Base-by-base conservation (phyloP, 2,888 invertebrate genomes). In the Gymnosoma rotundatum region DNA sequence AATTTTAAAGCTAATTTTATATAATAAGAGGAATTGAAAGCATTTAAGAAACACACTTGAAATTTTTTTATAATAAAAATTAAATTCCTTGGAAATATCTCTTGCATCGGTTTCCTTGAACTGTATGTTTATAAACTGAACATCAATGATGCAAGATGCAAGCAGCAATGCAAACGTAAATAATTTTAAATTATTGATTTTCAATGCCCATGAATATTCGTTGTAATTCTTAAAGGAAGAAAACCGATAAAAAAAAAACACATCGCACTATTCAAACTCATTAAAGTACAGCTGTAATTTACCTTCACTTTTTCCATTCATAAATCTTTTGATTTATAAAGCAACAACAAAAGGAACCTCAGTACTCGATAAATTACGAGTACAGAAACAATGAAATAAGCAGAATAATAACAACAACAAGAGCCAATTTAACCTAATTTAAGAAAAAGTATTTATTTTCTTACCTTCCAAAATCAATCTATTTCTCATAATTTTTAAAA, bases 391-490 rank as follows among this genome's bases (percentile, higher is more conserved):
- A 10, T 0, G 50, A 38, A 75, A 61, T 60, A 60, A 14, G 9
- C n/a, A n/a, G 6, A 56, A 61, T 52, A 61, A 38, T 2, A 45
- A 52, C 42, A 21, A 45, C 16, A 61, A 61, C 36, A 54, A 69
- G 18, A 63, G 42, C 54, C 25, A 82, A 54, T 60, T 67, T 83
- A 79, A 80, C 80, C 80, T 67, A 83, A 83, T 83, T 83, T 76
- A 61, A 21, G 32, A 25, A 25, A 79, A 72, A 78, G 45, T 52
- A 12, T 38, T 12, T 60, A 12, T 60, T 36, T 66, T 45, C 50
- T 50, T 80, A 50, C 66, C 60, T 83, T 75, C 79, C 70, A 54
- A 83, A 83, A 75, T 79, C 70, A 79, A 79, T 83, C 70, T 75
- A 75, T 66, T 78, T 75, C 83, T 66, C 60, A 83, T 79, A 79